Percentiles rank a stretch among this genome's conserved stretches.
These are phyloP conservation scores for Tenualosa thibaudeaui DNA, from an alignment of 2,797 vertebrate genomes.

Conservation along the genomic window DNA sequence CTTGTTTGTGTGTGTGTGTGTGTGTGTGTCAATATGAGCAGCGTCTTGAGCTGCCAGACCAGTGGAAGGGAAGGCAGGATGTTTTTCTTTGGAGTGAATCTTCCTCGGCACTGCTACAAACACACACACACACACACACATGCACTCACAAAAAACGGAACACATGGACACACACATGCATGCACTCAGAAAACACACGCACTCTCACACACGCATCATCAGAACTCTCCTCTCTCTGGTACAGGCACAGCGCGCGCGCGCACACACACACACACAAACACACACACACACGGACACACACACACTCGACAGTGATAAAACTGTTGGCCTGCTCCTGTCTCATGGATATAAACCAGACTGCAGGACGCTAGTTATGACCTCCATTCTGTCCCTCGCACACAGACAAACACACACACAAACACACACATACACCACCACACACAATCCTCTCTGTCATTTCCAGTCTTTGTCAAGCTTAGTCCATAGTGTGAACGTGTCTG, in stretches of 20 bases:
- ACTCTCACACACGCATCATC: background rate
- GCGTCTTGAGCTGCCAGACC: background rate
- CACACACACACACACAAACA: background rate
- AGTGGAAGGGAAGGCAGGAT: background rate
- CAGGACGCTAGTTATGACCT: too few species aligned
- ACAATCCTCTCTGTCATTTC: too few species aligned
- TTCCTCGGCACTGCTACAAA: background rate
- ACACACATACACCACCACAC: too few species aligned
- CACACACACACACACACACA: background rate
- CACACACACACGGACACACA: background rate
- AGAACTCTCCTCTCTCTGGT: background rate
- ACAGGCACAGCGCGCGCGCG: background rate
- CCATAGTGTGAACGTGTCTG: background rate
- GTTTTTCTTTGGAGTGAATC: conserved; percentile 13
- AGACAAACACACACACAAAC: too few species aligned
- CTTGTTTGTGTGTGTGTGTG: background rate
- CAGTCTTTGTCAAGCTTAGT: too few species aligned
- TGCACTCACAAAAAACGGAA: background rate
- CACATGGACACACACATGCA: conserved; percentile 30
- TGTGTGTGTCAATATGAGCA: background rate
- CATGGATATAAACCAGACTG: background rate
- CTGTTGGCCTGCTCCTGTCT: background rate
- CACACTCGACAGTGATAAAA: background rate
- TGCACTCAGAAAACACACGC: conserved; percentile 1
- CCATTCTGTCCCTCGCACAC: too few species aligned